These are phyloP conservation scores for Mionectes macconnelli DNA, from an alignment of 2,113 vertebrate genomes.

Conservation along the genomic window DNA sequence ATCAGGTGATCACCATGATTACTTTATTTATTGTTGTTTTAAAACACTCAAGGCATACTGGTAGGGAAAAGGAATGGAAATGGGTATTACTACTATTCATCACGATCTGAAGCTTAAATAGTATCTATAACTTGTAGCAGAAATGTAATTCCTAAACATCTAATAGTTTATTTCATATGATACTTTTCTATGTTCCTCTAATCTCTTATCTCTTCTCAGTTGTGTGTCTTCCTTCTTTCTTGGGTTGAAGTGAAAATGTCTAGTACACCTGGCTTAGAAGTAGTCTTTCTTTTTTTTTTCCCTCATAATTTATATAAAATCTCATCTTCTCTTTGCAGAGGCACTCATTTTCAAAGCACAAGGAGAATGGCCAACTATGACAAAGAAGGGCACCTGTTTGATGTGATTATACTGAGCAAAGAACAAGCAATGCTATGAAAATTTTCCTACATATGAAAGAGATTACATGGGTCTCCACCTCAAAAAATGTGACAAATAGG, in stretches of 20 bases:
- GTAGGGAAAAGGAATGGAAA: neutral
- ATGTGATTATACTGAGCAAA: neutral
- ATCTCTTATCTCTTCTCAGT: neutral
- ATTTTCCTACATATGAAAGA: neutral
- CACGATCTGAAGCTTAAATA: neutral
- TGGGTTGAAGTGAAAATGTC: neutral
- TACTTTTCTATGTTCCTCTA: neutral
- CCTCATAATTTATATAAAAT: neutral
- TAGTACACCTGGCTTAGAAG: neutral
- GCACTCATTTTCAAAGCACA: neutral
- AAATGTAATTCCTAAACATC: neutral
- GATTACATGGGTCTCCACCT: accelerated
- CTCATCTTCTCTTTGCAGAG: neutral
- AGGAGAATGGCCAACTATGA: neutral
- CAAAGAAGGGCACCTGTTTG: neutral
- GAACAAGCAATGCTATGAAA: neutral
- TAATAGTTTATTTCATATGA: neutral
- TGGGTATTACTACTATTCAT: neutral
- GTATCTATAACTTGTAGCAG: neutral
- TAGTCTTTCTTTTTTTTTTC: neutral
- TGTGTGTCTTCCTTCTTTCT: neutral
- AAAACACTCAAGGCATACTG: neutral
- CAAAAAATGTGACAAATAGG: neutral
- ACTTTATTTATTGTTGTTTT: neutral
- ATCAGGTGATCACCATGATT: neutral